Conservation (phyloP, 2,113 vertebrate species). For the Struthidea cinerea region DNA sequence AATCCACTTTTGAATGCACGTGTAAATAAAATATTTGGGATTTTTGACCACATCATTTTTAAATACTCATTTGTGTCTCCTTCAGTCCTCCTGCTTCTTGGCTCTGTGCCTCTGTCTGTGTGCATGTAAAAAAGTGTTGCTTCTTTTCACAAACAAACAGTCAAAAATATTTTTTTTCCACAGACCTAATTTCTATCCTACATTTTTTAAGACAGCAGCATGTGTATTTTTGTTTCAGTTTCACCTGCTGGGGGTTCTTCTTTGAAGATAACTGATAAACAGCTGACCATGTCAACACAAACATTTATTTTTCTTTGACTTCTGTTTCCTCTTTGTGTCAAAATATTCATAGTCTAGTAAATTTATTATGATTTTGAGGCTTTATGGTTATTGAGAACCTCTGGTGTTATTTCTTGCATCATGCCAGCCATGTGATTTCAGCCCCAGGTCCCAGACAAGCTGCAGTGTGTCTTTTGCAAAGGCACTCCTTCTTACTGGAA, state of each 20-base stretch:
- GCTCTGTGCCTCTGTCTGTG: not conserved
- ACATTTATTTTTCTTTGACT: not conserved
- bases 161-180: not conserved
- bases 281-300: not conserved
- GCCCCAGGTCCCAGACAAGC: not conserved
- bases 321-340: not conserved
- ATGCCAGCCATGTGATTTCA: not conserved
- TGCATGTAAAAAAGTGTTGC: not conserved
- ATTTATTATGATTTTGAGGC: not conserved
- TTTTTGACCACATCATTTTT: not conserved
- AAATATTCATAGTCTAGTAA: not conserved
- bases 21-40: not conserved
- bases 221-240: not conserved
- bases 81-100: not conserved
- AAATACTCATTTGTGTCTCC: not conserved
- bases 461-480: not conserved
- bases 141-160: not conserved
- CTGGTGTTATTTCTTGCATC: not conserved
- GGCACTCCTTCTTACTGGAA: not conserved
- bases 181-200: not conserved
- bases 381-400: not conserved
- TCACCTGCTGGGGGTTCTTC: not conserved
- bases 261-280: not conserved
- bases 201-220: not conserved
- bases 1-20: not conserved